Evolutionary conservation across 1,140 invertebrate genomes (phyloP).

Genomic region (Lepidurus couesii): DNA sequence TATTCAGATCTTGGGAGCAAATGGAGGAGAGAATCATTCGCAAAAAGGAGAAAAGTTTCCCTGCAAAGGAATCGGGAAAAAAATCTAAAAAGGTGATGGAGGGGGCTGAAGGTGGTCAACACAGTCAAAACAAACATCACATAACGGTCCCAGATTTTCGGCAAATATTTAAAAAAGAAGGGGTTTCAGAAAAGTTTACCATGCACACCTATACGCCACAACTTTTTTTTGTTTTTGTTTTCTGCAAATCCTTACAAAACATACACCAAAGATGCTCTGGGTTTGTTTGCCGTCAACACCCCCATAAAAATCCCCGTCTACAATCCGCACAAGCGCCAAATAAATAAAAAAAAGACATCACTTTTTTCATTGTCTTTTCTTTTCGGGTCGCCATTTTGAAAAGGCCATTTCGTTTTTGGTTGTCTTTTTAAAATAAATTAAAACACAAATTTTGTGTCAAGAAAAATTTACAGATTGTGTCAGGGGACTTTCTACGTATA

Average conservation of each 20-base stretch:
- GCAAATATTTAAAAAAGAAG: neutral
- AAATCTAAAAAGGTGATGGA: neutral
- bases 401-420: too few relatives aligned
- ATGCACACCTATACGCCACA: neutral
- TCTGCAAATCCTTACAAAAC: constrained; percentile 26
- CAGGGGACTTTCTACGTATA: constrained; percentile 11
- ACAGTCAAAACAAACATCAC: constrained; percentile 22
- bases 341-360: too few relatives aligned
- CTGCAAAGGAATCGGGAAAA: neutral
- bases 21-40: neutral
- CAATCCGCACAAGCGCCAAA: neutral
- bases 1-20: constrained; percentile 14
- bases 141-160: constrained; percentile 2
- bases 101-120: neutral
- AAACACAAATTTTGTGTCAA: neutral
- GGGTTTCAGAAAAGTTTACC: neutral
- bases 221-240: constrained; percentile 28
- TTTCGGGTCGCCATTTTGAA: too few relatives aligned
- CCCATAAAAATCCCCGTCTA: neutral
- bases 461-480: neutral
- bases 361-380: too few relatives aligned
- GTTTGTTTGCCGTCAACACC: neutral
- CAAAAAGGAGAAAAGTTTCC: neutral
- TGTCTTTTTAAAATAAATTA: too few relatives aligned
- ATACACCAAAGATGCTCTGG: neutral